Evolutionary conservation across 1,140 invertebrate species (phyloP), one percentile per base, ranked within the genome.

Genomic region (Drosophila cardini): DNA sequence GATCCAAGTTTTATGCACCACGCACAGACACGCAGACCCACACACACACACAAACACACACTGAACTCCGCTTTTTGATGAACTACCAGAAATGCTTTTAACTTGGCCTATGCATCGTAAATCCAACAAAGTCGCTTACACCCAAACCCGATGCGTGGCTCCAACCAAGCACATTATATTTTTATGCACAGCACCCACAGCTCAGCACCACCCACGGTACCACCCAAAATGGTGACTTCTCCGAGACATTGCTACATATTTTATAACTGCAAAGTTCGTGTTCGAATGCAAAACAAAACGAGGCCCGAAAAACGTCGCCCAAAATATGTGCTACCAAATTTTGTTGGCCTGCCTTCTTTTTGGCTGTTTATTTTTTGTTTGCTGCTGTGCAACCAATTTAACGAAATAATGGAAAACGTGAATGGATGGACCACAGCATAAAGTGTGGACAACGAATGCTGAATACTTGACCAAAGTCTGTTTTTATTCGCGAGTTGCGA

Each of bases 61-160:
- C 2, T 26, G 21, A 26, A 72, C 70, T 71, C 82, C 86, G 81
- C 82, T 87, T 72, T 76, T 86, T 87, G 83, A 86, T 87, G 82
- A 82, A 82, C 83, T 87, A 70, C 60, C 61, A 15, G 16, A n/a
- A 26, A 60, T 36, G 64, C 46, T 40, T 56, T 55, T 18, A 13
- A 16, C 40, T 32, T 61, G 21, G 11, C 62, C 43, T 58, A 50
- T 50, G 64, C 46, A 52, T 71, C 79, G 86, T 86, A 89, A 86
- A 86, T 83, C 79, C 72, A 3, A 34, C 57, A 56, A 56, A 64
- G 70, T 26, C 21, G 53, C 67, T 81, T 78, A 75, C 57, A 63
- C 45, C 61, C 67, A 56, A 56, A 9, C 38, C 34, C 55, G 4
- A 34, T 6, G 8, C 50, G 18, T 45, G 18, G 10, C 8, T 16